Base-by-base conservation (phyloP, 2,797 vertebrate genomes). In the Gallinago solitaria region DNA sequence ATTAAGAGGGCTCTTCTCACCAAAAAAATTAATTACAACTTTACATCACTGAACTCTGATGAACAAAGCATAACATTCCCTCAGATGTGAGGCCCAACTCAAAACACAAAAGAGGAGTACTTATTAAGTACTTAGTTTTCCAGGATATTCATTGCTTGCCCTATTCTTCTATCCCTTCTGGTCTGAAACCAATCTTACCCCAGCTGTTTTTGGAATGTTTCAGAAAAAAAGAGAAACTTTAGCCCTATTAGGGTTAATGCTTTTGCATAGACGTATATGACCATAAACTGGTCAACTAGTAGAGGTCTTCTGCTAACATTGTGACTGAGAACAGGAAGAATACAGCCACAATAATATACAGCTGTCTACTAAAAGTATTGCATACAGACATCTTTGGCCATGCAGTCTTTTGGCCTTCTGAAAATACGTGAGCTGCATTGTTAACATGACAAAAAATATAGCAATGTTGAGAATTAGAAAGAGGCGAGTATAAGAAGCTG, bases 401-500 rank as follows among this genome's bases (percentile, higher is more conserved):
- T 99, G 98, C 57, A 99, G 98, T 96, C 98, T 99, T 65, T 98
- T 98, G 32, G 98, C 98, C 91, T 98, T 98, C 96, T 99, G 98
- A 90, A 99, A 99, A 76, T 99, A 99, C 0, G 98, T 99, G 94
- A 99, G 97, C 84, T 99, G 98, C 97, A 99, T 98, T 12, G 99
- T 98, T 96, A 99, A 95, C 97, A 99, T 98, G 96, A 99, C 96
- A 79, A 99, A 99, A 97, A 99, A 99, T 81, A 99, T 99, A 60
- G 98, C 98, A 24, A 99, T 99, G 97, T 99, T 99, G 90, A 99
- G 96, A 76, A 99, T 98, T 50, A 99, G 98, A 94, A 99, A 99
- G 12, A 99, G 98, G 59, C 99, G 98, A 32, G 99, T 99, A 65
- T 99, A 99, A 1, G 99, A 99, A 68, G 98, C 97, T 4, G 98